Percentiles rank a stretch among this genome's conserved stretches.
These are phyloP conservation scores for Spodoptera exigua DNA, from an alignment of 2,888 invertebrate species.

Conservation along the genomic window DNA sequence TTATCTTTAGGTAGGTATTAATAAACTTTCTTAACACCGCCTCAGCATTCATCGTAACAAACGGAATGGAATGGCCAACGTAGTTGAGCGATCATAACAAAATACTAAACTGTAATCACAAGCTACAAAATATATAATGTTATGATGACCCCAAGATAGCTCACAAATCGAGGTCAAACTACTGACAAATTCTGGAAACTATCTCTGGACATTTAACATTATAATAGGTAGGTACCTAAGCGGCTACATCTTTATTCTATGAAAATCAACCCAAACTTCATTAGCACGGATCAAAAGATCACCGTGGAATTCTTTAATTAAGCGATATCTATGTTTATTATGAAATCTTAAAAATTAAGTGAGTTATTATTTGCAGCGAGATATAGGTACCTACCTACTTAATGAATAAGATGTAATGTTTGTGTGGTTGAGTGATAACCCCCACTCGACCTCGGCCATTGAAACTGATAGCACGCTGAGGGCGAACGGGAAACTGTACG, in stretches of 20 bases:
- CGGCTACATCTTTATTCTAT: neutral
- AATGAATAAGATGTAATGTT: slow-evolving; percentile 61
- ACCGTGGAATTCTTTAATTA: slow-evolving; percentile 40
- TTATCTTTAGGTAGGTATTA: no score
- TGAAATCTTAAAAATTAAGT: slow-evolving; percentile 66
- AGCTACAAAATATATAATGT: slow-evolving; percentile 16
- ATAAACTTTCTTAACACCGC: no score
- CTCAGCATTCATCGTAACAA: no score
- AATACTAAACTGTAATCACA: slow-evolving; percentile 10
- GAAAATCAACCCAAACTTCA: neutral
- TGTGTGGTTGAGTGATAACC: slow-evolving; percentile 69
- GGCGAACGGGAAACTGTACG: slow-evolving; percentile 37
- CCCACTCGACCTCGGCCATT: slow-evolving; percentile 61
- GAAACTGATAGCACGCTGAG: slow-evolving; percentile 59
- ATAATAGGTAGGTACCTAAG: no score
- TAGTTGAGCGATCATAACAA: neutral
- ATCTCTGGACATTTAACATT: neutral
- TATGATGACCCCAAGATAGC: slow-evolving; percentile 25
- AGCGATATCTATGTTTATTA: slow-evolving; percentile 48
- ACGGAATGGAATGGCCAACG: no score
- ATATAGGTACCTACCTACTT: slow-evolving; percentile 34
- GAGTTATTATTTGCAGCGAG: slow-evolving; percentile 47
- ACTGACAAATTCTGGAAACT: slow-evolving; percentile 17
- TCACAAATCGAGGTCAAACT: slow-evolving; percentile 21
- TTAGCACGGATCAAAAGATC: slow-evolving; percentile 25